Evolutionary conservation across 2,113 vertebrate species (phyloP).

Genomic region (Sakesphorus luctuosus): DNA sequence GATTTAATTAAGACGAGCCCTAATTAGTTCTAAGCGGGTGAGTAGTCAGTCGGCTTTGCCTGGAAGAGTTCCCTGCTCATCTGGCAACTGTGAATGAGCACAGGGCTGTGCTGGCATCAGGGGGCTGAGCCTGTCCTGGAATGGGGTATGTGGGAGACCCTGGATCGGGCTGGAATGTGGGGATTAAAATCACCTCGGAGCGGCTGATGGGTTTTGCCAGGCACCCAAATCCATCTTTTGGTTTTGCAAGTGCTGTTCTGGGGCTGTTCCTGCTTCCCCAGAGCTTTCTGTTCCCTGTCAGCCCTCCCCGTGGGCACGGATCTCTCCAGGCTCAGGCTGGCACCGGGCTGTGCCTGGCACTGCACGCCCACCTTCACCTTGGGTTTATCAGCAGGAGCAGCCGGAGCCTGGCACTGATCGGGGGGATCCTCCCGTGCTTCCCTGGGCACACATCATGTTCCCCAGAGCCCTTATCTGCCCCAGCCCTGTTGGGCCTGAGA

Average conservation of each 20-base stretch:
- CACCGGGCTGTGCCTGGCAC: rapidly evolving
- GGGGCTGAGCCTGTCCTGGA: neutral
- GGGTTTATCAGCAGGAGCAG: slow-evolving; percentile 16
- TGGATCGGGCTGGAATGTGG: rapidly evolving
- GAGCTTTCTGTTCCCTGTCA: neutral
- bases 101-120: rapidly evolving
- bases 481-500: neutral
- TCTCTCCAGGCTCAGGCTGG: neutral
- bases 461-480: neutral
- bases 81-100: neutral
- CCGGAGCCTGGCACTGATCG: neutral
- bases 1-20: slow-evolving; percentile 60
- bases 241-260: rapidly evolving
- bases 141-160: neutral
- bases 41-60: neutral
- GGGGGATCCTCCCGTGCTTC: neutral
- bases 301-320: rapidly evolving
- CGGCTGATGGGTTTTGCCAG: rapidly evolving
- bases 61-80: neutral
- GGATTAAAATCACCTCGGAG: neutral
- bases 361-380: rapidly evolving
- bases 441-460: rapidly evolving
- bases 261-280: neutral
- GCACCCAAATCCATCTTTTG: rapidly evolving
- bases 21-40: slow-evolving; percentile 42